Percentiles rank a stretch among this genome's conserved stretches.
These are phyloP conservation scores for Pandemis corylana DNA, from an alignment of 2,888 invertebrate species.

Conservation along the genomic window DNA sequence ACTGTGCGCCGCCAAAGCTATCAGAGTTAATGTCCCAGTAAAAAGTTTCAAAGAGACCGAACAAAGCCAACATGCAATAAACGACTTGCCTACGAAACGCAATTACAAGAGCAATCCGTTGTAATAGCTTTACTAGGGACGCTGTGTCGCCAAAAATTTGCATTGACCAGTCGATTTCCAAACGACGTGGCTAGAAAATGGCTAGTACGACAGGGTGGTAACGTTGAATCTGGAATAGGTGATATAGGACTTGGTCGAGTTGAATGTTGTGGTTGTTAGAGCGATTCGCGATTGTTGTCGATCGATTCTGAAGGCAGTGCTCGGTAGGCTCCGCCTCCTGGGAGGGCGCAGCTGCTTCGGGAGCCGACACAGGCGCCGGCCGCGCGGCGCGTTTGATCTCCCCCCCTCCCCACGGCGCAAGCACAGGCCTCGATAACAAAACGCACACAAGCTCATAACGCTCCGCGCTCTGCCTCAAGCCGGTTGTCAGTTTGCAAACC, in stretches of 20 bases:
- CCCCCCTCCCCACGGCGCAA: conserved; percentile 63
- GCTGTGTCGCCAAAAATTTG: conserved; percentile 81
- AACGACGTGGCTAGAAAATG: conserved; percentile 54
- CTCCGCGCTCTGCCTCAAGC: conserved; percentile 81
- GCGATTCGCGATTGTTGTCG: conserved; percentile 71
- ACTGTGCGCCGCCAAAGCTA: conserved; percentile 55
- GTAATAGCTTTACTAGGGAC: conserved; percentile 74
- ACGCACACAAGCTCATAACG: conserved; percentile 82
- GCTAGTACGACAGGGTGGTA: conserved; percentile 63
- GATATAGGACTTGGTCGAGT: conserved; percentile 59
- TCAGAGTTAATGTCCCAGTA: conserved; percentile 49
- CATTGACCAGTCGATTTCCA: conserved; percentile 62
- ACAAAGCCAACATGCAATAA: conserved; percentile 67
- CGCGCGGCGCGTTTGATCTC: conserved; percentile 80
- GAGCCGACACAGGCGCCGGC: conserved; percentile 79
- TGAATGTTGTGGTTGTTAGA: conserved; percentile 54
- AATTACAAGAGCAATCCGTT: conserved; percentile 80
- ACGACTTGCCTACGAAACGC: conserved; percentile 80
- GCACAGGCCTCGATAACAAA: conserved; percentile 71
- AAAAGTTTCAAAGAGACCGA: conserved; percentile 69
- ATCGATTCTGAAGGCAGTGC: conserved; percentile 82
- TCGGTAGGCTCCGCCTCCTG: conserved; percentile 78
- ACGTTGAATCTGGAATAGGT: conserved; percentile 12
- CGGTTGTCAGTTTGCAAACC: conserved; percentile 80
- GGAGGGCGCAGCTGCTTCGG: conserved; percentile 81